Evolutionary conservation across 2,113 vertebrate species (phyloP).

Genomic region (Myxocyprinus asiaticus): DNA sequence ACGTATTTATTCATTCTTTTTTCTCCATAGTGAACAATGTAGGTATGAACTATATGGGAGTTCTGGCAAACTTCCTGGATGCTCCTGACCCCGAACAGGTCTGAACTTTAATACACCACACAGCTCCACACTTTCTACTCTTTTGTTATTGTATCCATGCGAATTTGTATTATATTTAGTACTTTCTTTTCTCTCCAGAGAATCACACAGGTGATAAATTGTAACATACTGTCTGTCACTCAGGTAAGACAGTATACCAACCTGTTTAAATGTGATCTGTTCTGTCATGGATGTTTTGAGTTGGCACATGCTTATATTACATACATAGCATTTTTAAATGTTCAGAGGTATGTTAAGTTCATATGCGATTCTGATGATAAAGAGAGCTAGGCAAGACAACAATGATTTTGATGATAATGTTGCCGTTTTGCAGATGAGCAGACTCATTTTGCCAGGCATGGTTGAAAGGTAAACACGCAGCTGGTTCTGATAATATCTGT

Average conservation of each 20-base stretch:
- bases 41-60: slow-evolving; percentile 66
- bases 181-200: slow-evolving; percentile 58
- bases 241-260: slow-evolving; percentile 63
- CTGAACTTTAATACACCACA: not conserved
- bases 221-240: slow-evolving; percentile 73
- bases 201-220: slow-evolving; percentile 74
- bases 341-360: too few species aligned
- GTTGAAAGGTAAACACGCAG: slow-evolving; percentile 66
- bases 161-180: not conserved
- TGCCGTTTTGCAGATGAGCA: slow-evolving; percentile 67
- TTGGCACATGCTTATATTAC: not conserved
- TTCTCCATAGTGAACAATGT: slow-evolving; percentile 75
- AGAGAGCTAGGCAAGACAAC: not conserved
- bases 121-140: not conserved
- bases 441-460: slow-evolving; percentile 74
- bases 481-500: not conserved
- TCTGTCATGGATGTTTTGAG: too few species aligned
- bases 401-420: not conserved
- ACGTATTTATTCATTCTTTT: not conserved
- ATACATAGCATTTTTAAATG: not conserved
- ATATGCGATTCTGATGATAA: too few species aligned
- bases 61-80: slow-evolving; percentile 69
- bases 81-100: slow-evolving; percentile 69
- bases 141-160: not conserved
- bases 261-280: too few species aligned